Evolutionary conservation across 1,140 invertebrate genomes (phyloP), one percentile per base, ranked within the genome.

Genomic region (Andricus grossulariae): DNA sequence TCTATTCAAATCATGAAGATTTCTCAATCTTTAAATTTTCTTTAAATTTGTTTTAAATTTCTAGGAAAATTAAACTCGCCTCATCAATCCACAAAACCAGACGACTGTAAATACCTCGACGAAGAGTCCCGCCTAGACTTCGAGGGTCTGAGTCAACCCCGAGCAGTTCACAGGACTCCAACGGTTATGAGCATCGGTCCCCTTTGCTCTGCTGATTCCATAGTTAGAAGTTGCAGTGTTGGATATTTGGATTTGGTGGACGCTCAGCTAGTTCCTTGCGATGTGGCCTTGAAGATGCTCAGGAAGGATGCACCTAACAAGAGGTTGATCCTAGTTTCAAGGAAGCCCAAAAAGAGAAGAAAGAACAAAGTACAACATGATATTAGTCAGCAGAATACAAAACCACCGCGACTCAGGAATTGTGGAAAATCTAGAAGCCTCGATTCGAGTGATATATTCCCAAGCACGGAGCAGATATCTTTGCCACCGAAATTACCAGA

Each of bases 201-300:
- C 0, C 92, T 93, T 0, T 93, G 92, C 80, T 88, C 93, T 1
- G 91, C 91, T n/a, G 95, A 96, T 77, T 94, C 95, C 0, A 96
- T 96, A 87, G 95, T 95, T 2, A 92, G 96, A 15, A 97, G 96
- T 83, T 97, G 96, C 85, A 97, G 96, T 86, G 96, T 97, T 2
- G 96, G 96, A 1, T 97, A 97, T 83, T 90, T 97, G 74, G 96
- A 97, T 82, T 92, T 95, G 55, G 95, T 97, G 0, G 96, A 96
- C 82, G 93, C 94, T 0, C 94, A 94, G 76, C 92, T 95, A 77
- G 93, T 95, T 4, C 94, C 95, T 15, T 94, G 94, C 21, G 95
- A 95, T 76, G 94, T 95, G n/a, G 94, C 95, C 3, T 75, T 95
- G 15, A 92, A 93, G 1, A 94, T 95, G 82, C 86, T 96, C 12